Evolutionary conservation across 2,113 vertebrate species (phyloP).

Genomic region (Cavia porcellus): DNA sequence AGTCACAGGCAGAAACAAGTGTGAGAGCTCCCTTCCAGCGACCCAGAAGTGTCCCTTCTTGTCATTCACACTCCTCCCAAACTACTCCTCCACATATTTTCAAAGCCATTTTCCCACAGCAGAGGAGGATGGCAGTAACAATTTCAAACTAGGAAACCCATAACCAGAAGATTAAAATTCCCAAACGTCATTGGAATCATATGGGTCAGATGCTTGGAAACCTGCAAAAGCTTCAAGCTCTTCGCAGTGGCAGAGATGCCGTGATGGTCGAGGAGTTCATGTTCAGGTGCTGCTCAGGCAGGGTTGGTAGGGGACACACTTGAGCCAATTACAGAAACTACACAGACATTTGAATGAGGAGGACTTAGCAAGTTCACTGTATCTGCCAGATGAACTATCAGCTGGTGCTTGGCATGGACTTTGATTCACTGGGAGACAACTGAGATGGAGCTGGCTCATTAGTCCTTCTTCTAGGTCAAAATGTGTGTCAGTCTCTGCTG

Average conservation of each 20-base stretch:
- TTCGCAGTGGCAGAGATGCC: neutral
- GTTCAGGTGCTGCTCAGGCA: neutral
- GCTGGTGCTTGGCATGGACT: neutral
- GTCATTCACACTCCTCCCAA: neutral
- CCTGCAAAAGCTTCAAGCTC: conserved; percentile 54
- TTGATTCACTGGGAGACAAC: neutral
- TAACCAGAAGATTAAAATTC: conserved; percentile 82
- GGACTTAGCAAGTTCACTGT: neutral
- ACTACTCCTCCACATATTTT: conserved; percentile 4
- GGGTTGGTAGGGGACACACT: neutral
- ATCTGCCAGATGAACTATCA: neutral
- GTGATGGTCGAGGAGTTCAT: neutral
- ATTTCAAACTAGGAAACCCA: conserved; percentile 75
- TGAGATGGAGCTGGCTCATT: neutral
- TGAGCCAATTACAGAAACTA: neutral
- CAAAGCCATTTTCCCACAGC: conserved; percentile 76
- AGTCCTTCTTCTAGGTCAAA: neutral
- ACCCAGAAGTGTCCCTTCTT: neutral
- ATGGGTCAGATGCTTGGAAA: conserved; percentile 73
- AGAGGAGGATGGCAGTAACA: conserved; percentile 60
- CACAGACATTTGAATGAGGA: neutral
- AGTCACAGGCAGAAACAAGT: neutral
- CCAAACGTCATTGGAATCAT: conserved; percentile 77
- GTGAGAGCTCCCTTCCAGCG: neutral
- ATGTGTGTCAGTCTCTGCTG: neutral